Percentiles rank a stretch among this genome's conserved stretches.
Conservation (phyloP, 2,797 vertebrate species). For the Thaleichthys pacificus region DNA sequence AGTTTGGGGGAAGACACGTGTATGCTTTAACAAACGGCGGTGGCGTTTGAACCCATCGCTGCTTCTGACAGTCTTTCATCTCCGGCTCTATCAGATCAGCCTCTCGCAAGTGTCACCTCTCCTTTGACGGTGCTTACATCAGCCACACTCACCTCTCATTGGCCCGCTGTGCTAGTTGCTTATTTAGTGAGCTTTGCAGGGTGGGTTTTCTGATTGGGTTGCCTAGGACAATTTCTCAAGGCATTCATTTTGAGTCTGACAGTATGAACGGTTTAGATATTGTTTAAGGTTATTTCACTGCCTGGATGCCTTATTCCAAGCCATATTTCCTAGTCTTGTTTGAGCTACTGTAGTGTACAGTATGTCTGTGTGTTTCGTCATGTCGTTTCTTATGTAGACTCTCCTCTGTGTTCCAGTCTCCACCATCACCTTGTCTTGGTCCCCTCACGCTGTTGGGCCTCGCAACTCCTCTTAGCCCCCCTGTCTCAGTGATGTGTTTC, state of each 20-base stretch:
- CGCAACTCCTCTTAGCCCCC: too few relatives aligned
- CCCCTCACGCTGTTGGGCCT: background rate
- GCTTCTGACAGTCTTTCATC: conserved; percentile 75
- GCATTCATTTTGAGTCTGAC: conserved; percentile 38
- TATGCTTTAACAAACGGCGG: conserved; percentile 71
- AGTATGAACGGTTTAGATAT: background rate
- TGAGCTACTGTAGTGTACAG: background rate
- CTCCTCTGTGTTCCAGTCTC: background rate
- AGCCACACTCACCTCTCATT: conserved; percentile 37
- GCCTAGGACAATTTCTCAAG: conserved; percentile 39
- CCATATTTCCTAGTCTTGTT: too few relatives aligned
- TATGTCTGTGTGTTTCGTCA: too few relatives aligned
- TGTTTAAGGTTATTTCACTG: too few relatives aligned
- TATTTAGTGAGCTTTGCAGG: conserved; percentile 48
- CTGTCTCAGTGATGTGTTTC: background rate
- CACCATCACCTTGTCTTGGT: background rate
- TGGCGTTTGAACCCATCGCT: conserved; percentile 64
- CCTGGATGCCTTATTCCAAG: too few relatives aligned
- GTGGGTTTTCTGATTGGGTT: conserved; percentile 39
- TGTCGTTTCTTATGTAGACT: too few relatives aligned
- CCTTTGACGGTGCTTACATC: conserved; percentile 68
- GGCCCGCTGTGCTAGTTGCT: conserved; percentile 37
- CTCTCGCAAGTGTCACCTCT: conserved; percentile 71
- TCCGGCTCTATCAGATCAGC: conserved; percentile 76
- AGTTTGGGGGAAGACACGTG: conserved; percentile 45